phyloP scores from a whole-genome alignment of 1,140 invertebrate genomes.

The Papilio dardanus region DNA sequence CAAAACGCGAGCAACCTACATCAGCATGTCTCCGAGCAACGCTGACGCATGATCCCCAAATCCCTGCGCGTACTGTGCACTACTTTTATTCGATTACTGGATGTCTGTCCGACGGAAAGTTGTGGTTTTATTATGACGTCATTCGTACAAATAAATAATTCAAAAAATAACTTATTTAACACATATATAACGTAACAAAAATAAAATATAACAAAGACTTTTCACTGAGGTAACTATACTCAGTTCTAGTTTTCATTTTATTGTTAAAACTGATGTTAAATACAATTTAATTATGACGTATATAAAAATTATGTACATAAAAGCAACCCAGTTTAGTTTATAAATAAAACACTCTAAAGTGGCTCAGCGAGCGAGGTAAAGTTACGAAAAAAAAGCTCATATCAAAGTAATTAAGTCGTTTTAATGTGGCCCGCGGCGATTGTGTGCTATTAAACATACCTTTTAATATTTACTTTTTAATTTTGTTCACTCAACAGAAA shows the following conservation, averaged over 20 bases:
- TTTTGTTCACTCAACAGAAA: not conserved
- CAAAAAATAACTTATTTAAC: too few species aligned
- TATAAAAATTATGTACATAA: not conserved
- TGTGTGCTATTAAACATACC: not conserved
- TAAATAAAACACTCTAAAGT: not conserved
- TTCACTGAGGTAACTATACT: not conserved
- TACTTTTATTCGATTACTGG: slow-evolving; percentile 25
- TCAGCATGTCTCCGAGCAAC: slow-evolving; percentile 1
- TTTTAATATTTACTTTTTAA: not conserved
- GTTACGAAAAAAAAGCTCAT: not conserved
- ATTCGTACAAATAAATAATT: not conserved
- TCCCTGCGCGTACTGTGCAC: slow-evolving; percentile 7
- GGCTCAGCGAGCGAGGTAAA: not conserved
- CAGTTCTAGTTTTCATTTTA: not conserved
- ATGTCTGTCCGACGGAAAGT: not conserved
- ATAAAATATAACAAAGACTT: not conserved
- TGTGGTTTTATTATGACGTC: not conserved
- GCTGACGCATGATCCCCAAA: slow-evolving; percentile 1
- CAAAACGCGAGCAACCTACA: not conserved
- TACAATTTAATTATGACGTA: not conserved
- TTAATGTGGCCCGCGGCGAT: slow-evolving; percentile 8
- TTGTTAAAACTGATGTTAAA: not conserved
- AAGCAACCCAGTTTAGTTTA: not conserved
- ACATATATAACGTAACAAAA: too few species aligned
- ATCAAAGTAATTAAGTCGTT: slow-evolving; percentile 5